phyloP scores from a whole-genome alignment of 2,888 invertebrate species.

The Cryptus armator region DNA sequence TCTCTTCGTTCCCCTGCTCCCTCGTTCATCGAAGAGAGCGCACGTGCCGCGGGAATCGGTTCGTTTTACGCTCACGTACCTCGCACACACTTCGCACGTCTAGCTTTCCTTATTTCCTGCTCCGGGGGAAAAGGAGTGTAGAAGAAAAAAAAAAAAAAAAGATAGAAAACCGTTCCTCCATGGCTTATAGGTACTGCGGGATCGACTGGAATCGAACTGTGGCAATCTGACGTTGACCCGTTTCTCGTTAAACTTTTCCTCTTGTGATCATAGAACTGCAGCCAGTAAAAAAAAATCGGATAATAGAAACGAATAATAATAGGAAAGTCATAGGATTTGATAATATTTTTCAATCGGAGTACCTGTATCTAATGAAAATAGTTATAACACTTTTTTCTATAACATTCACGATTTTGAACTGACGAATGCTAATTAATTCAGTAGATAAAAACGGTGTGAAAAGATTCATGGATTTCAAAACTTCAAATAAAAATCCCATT shows the following conservation, averaged over 20 bases:
- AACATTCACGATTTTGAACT: no score
- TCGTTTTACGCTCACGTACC: conserved; percentile 47
- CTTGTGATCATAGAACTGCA: not conserved
- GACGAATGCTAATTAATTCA: no score
- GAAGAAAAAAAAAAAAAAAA: conserved; percentile 3
- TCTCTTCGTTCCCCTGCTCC: conserved; percentile 27
- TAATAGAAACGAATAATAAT: not conserved
- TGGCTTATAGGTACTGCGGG: conserved; percentile 3
- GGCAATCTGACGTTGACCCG: conserved; percentile 15
- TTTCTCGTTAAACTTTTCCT: conserved; percentile 29
- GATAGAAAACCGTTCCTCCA: conserved; percentile 3
- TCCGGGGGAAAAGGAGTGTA: conserved; percentile 14
- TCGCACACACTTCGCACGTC: conserved; percentile 44
- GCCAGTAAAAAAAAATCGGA: not conserved
- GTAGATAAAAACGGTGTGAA: no score
- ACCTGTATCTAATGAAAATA: no score
- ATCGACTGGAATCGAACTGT: conserved; percentile 11
- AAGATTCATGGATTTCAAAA: no score
- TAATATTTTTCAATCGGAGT: no score
- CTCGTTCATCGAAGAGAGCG: conserved; percentile 32
- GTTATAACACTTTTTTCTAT: no score
- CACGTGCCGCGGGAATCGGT: conserved; percentile 52
- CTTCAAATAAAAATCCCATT: not conserved
- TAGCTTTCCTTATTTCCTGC: conserved; percentile 49
- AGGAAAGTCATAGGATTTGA: no score